Evolutionary conservation across 2,888 invertebrate genomes (phyloP), one percentile per base, ranked within the genome.

Genomic region (Megalurothrips usitatus): DNA sequence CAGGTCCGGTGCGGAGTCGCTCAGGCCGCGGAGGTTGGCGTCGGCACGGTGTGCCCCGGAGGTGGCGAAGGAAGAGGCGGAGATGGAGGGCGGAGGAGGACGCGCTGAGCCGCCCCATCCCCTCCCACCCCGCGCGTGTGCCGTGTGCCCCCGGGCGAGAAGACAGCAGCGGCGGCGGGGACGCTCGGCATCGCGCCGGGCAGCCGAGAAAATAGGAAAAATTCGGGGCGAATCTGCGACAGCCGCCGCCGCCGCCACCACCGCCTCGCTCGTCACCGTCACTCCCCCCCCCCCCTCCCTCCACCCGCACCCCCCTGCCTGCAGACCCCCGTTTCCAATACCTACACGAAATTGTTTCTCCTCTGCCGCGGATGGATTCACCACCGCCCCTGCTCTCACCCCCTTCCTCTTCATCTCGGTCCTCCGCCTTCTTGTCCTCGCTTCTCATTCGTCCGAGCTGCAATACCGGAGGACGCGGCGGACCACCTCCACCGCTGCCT

Each of bases 331-430:
- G n/a, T n/a, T 58, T 58, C 68, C 68, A 75, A 75, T 75, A 75
- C 68, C 68, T 75, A 75, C 68, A 75, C 68, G 68, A 75, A 75
- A 75, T 75, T 75, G 68, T 75, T 75, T 75, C 68, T 26, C 68
- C 26, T 58, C 58, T n/a, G 58, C n/a, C 6, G 58, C 17, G n/a
- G 58, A 17, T n/a, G 14, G 58, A 17, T 12, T 52, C 52, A 1
- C 17, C 52, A 14, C 52, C n/a, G n/a, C n/a, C 34, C 34, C 34
- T 6, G 3, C 34, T 43, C 34, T 43, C 34, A 43, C 34, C 34
- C 34, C 34, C 34, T 43, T 14, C 14, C 17, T 58, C 17, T n/a
- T 8, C 58, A 17, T 14, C 58, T 58, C 58, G 17, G 52, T 52
- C 52, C 52, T 19, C 10, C 34, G 34, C 52, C 58, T 58, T n/a